phyloP scores from a whole-genome alignment of 2,113 vertebrate genomes.

The Diglossa brunneiventris region DNA sequence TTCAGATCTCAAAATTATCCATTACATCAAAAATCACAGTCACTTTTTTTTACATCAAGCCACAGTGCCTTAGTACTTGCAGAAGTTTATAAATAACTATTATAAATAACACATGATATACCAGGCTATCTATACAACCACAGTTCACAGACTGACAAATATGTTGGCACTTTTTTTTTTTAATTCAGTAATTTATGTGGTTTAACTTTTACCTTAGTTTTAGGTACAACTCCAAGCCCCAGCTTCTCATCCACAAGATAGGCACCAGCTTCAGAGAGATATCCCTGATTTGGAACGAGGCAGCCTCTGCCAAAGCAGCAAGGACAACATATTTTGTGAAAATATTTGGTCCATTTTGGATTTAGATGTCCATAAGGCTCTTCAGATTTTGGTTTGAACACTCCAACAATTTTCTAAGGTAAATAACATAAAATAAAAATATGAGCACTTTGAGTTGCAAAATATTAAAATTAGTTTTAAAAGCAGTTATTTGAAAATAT shows the following conservation, averaged over 20 bases:
- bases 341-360: constrained; percentile 99
- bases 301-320: constrained; percentile 98
- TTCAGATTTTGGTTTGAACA: constrained; percentile 99
- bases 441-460: neutral
- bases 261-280: constrained; percentile 94
- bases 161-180: neutral
- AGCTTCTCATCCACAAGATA: constrained; percentile 93
- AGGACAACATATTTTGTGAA: constrained; percentile 97
- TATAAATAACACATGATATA: neutral
- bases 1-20: neutral
- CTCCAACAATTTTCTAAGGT: constrained; percentile 87
- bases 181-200: neutral
- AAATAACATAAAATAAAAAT: neutral
- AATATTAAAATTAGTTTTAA: neutral
- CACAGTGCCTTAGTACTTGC: neutral
- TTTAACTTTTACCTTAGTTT: constrained; percentile 87
- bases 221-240: constrained; percentile 88
- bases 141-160: neutral
- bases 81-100: neutral
- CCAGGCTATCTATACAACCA: neutral
- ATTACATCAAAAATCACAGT: neutral
- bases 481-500: neutral
- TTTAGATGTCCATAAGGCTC: constrained; percentile 98
- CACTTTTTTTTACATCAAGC: neutral
- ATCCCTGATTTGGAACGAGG: constrained; percentile 95